These are phyloP conservation scores for Aythya baeri DNA, from an alignment of 2,113 vertebrate genomes.

Conservation along the genomic window DNA sequence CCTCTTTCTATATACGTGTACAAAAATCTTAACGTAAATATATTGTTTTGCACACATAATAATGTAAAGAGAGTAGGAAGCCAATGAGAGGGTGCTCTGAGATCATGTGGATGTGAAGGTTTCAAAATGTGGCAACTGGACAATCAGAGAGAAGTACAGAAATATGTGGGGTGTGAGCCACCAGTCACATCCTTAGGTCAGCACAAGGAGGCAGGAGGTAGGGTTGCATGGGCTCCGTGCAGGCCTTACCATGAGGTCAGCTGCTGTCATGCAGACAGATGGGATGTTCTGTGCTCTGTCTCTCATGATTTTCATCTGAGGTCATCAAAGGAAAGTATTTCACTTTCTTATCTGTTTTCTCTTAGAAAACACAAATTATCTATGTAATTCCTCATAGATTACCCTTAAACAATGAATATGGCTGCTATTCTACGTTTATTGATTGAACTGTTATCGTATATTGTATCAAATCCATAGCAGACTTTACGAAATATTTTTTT, in stretches of 20 bases:
- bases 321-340: not conserved
- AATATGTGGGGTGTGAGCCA: not conserved
- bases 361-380: not conserved
- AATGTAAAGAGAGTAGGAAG: not conserved
- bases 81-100: not conserved
- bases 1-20: not conserved
- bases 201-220: not conserved
- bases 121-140: not conserved
- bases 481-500: not conserved
- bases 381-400: not conserved
- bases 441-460: not conserved
- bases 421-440: not conserved
- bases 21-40: not conserved
- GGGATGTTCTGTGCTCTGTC: not conserved
- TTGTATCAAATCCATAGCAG: not conserved
- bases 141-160: not conserved
- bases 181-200: accelerated
- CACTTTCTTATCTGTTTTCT: not conserved
- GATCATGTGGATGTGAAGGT: not conserved
- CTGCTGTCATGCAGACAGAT: too few species aligned
- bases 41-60: not conserved
- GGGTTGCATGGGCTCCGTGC: not conserved
- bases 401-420: not conserved
- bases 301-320: not conserved
- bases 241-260: accelerated